Evolutionary conservation across 2,888 invertebrate genomes (phyloP).

Genomic region (Allygus modestus): DNA sequence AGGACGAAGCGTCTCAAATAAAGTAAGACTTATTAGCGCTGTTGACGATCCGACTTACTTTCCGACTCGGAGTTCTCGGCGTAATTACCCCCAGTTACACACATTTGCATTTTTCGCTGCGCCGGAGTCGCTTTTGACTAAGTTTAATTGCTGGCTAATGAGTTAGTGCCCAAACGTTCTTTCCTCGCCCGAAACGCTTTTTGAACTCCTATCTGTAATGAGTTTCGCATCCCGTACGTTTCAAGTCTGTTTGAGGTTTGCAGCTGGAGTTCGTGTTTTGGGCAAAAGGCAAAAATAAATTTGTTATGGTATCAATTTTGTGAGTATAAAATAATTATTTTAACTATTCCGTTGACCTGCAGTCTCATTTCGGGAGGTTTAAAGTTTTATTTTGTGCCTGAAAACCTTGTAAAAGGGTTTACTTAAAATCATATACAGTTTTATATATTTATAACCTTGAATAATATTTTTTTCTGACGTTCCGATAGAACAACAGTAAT

Average conservation of each 20-base stretch:
- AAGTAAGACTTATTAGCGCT: conserved; percentile 42
- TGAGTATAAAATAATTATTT: too few species aligned
- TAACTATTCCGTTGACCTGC: too few species aligned
- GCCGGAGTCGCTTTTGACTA: conserved; percentile 58
- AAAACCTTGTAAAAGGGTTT: too few species aligned
- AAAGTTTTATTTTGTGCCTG: too few species aligned
- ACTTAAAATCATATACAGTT: too few species aligned
- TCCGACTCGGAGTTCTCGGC: not conserved
- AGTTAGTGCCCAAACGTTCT: conserved; percentile 51
- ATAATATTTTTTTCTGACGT: too few species aligned
- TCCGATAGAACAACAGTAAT: too few species aligned
- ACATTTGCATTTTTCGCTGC: conserved; percentile 54
- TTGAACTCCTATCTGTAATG: not conserved
- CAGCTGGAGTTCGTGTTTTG: not conserved
- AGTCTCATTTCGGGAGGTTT: too few species aligned
- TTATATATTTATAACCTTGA: too few species aligned
- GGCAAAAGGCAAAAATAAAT: too few species aligned
- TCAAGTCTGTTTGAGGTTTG: not conserved
- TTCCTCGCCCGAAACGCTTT: conserved; percentile 13
- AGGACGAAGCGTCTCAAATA: conserved; percentile 6
- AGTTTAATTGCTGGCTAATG: conserved; percentile 62
- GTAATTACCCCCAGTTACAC: conserved; percentile 49
- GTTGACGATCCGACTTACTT: not conserved
- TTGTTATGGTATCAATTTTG: too few species aligned
- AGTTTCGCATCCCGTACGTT: not conserved